A percentile compares a stretch with the other conserved stretches of the same genome.
These are phyloP conservation scores for Armadillidium nasatum DNA, from an alignment of 1,140 invertebrate genomes.

Conservation along the genomic window DNA sequence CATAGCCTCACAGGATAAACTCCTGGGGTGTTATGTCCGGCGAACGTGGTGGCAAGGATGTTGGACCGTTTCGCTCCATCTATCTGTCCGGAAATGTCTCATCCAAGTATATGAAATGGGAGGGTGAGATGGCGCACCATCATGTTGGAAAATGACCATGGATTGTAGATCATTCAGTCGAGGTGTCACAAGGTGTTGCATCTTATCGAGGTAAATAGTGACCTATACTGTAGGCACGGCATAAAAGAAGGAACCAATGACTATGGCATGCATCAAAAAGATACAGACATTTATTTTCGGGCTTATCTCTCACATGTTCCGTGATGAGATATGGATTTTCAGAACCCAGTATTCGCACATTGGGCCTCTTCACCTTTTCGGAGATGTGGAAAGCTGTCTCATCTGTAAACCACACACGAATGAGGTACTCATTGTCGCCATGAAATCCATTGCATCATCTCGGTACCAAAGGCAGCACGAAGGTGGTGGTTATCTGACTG, in stretches of 20 bases:
- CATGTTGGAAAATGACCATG: not conserved
- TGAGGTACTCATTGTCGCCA: slow-evolving; percentile 16
- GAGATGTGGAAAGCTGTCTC: slow-evolving; percentile 25
- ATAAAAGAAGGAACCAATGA: slow-evolving; percentile 37
- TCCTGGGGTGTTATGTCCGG: not conserved
- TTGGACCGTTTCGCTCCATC: not conserved
- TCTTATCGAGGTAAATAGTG: not conserved
- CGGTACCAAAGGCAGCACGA: not conserved
- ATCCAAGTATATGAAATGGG: too few relatives aligned
- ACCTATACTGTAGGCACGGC: not conserved
- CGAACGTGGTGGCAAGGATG: not conserved
- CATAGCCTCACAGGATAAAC: not conserved
- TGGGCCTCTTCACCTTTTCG: slow-evolving; percentile 38
- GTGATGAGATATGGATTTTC: slow-evolving; percentile 31
- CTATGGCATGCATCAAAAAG: slow-evolving; percentile 32
- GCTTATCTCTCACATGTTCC: slow-evolving; percentile 28
- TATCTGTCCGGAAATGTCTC: not conserved
- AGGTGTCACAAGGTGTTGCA: not conserved
- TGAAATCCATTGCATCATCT: not conserved
- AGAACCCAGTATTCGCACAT: slow-evolving; percentile 39
- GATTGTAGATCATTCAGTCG: not conserved
- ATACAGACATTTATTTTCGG: slow-evolving; percentile 37
- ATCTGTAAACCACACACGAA: slow-evolving; percentile 16
- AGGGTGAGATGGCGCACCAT: not conserved
- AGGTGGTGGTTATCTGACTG: too few relatives aligned